Evolutionary conservation across 2,797 vertebrate species (phyloP), one percentile per base, ranked within the genome.

Genomic region (Mormyrops attenuatus): DNA sequence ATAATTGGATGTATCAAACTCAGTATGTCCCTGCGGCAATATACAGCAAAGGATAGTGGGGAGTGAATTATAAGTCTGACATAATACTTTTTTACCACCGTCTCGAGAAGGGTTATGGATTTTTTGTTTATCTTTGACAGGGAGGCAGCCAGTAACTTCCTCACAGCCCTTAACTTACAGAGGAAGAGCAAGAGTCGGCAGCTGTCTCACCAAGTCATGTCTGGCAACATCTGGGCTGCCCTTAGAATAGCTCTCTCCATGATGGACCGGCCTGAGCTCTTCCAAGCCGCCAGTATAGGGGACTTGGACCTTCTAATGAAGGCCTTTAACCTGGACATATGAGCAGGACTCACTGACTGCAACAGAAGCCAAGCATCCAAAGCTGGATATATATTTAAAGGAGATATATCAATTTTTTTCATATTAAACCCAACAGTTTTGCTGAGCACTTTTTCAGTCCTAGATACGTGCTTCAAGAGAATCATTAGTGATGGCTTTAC

Each of bases 181-280:
- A 97, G 98, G 90, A 99, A 99, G 95, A 99, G 97, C 93, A 96
- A 95, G 87, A 98, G 97, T 94, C 97, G 96, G 85, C 98, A 99
- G 94, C 96, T 98, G 92, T 97, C 97, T n/a, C 97, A 98, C 89
- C 97, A 98, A 91, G 97, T 98, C 88, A 97, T 98, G 93, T 99
- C 98, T 60, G 99, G 98, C 90, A 99, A 98, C 93, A 99, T 99
- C 93, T 99, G 99, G 99, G 96, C 98, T 2, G 99, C 99, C 52
- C 96, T 99, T 92, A 96, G 98, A 93, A 99, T 99, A 91, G 97
- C 99, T 20, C 95, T 99, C 47, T 99, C 98, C 89, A 98, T 99
- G 97, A 97, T 99, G 97, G 98, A 99, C 95, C 97, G 99, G 92
- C 98, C 98, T 0, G 98, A 99, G 95, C 97, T 99, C 92, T 99